Base-by-base conservation (phyloP, 2,113 vertebrate species). In the Neogobius melanostomus region DNA sequence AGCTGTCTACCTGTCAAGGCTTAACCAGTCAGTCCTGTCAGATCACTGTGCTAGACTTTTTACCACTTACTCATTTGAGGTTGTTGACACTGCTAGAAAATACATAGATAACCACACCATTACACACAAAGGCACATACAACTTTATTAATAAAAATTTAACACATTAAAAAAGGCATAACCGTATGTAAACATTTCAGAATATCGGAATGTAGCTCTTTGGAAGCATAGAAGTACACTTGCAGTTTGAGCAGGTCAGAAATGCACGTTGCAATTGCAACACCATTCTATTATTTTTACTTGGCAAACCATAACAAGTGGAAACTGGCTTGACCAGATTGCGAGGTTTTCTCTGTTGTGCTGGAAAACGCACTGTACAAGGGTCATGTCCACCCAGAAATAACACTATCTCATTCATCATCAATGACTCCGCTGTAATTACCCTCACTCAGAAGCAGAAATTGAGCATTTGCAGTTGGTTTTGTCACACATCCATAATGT, bases 11-110 rank as follows among this genome's bases (percentile, higher is more conserved):
- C 15, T 59, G 66, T 28, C 28, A n/a, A 46, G 10, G 45, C 6
- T 16, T 43, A 83, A 85, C 85, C 68, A 75, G 81, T 82, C 73
- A 6, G 57, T 82, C 82, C 79, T 53, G 81, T 85, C 76, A 50
- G 80, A 71, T 16, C 11, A 77, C 70, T 36, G 11, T 42, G 4
- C 9, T 11, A 11, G 16, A 48, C 2, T 67, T 60, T 47, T 66
- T 77, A 59, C 43, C 14, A 28, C 53, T 43, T 59, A 5, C 0
- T 62, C 47, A 14, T 11, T 1, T 59, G 51, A 44, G 12, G 42
- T 42, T 1, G 0, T 9, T 46, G 11, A 15, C 59, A 69, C 2
- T 14, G 8, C 16, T 49, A 46, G 11, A 69, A 1, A 21, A 21
- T 21, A 21, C 1, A 64, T 7, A 3, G 2, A 16, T 16, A 45